Percentiles rank a stretch among this genome's conserved stretches.
Conservation (phyloP, 2,113 vertebrate genomes). For the Aramus guarauna region DNA sequence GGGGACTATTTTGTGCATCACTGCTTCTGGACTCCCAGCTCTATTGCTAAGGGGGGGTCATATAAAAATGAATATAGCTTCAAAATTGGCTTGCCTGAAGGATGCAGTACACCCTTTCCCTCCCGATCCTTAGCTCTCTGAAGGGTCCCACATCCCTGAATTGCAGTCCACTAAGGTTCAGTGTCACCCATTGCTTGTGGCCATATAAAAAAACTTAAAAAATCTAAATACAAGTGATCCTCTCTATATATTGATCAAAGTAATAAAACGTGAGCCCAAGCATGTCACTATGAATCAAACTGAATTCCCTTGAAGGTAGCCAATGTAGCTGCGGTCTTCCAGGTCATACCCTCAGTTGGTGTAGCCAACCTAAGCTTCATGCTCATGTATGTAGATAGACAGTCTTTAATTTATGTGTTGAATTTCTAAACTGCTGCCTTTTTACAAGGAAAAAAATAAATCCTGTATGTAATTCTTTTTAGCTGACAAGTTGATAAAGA, state of each 20-base stretch:
- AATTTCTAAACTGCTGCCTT: background rate
- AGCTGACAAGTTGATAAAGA: background rate
- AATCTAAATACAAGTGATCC: background rate
- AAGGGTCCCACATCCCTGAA: background rate
- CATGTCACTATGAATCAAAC: background rate
- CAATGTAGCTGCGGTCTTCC: background rate
- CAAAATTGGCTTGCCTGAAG: background rate
- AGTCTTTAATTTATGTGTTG: background rate
- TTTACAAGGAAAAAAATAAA: background rate
- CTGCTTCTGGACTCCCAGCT: background rate
- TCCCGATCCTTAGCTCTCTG: background rate
- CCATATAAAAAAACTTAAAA: background rate
- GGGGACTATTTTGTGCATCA: background rate
- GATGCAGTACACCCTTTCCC: background rate
- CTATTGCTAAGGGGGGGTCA: background rate
- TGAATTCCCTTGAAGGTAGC: background rate
- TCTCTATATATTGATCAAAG: background rate
- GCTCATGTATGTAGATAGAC: background rate
- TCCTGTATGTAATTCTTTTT: background rate
- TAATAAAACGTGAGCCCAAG: background rate
- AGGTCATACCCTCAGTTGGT: background rate
- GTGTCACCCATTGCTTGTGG: background rate
- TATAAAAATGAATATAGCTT: background rate
- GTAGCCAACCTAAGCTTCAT: background rate
- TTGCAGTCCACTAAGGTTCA: background rate